A percentile compares a stretch with the other conserved stretches of the same genome.
phyloP scores from a whole-genome alignment of 1,140 invertebrate species.

The Papilio xuthus region DNA sequence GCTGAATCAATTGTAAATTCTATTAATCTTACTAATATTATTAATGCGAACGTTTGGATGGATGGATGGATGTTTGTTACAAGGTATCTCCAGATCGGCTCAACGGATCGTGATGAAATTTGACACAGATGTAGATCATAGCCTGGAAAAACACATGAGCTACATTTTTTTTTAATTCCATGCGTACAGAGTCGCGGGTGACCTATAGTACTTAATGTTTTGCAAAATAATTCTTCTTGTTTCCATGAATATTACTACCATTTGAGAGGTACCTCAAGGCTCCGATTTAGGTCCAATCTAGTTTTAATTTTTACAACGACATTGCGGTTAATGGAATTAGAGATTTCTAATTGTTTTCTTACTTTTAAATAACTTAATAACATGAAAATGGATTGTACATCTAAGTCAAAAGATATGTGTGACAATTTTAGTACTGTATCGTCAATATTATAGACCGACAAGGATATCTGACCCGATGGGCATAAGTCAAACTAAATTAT shows the following conservation, averaged over 20 bases:
- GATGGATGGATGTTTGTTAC: no score
- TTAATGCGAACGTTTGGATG: no score
- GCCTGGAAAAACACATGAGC: neutral
- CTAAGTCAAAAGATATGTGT: slow-evolving; percentile 13
- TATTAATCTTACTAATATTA: neutral
- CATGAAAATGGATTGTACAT: neutral
- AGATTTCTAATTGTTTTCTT: no score
- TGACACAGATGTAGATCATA: no score
- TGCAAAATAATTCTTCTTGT: no score
- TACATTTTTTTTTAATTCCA: neutral
- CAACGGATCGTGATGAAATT: no score
- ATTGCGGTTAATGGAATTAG: no score
- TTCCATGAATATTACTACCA: neutral
- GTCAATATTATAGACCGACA: neutral
- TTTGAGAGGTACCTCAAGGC: neutral
- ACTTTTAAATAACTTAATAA: neutral
- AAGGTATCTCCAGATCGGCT: no score
- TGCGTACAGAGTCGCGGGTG: no score
- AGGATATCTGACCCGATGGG: no score
- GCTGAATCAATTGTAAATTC: neutral
- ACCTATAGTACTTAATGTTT: no score
- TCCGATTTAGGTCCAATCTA: neutral
- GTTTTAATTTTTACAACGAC: neutral
- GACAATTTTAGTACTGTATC: neutral
- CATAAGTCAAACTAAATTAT: no score